Base-by-base conservation (phyloP, 2,113 vertebrate species). In the Riparia riparia region DNA sequence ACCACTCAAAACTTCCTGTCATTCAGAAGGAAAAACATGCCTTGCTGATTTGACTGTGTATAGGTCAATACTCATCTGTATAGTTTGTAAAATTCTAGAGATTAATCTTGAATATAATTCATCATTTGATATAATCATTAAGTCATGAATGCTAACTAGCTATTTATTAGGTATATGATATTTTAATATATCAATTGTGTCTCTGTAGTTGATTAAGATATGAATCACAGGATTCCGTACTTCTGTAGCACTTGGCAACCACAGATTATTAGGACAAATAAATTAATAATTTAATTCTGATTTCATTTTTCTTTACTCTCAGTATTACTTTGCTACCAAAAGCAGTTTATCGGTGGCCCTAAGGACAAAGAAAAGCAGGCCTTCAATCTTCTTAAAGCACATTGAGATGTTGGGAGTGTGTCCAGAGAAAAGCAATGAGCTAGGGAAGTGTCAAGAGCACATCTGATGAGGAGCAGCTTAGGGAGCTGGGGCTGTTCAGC, bases 401-500 rank as follows among this genome's bases (percentile, higher is more conserved):
- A 49, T 0, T 54, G 47, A 76, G 6, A 5, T 1, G 1, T 0
- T 69, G 63, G 63, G 63, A 82, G 24, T 1, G 1, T 49, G 54
- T 21, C 41, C n/a, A 61, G 47, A 69, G 14, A 34, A 82, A 89
- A 20, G 41, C 24, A 82, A 60, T 0, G 1, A 63, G 49, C 19
- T 56, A 29, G 56, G 12, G 10, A 89, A 66, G 32, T 7, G n/a
- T 68, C 22, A 60, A 60, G 45, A 73, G 28, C 51, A 58, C 9
- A 41, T 41, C 14, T 68, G 63, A 15, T 45, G 39, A 89, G 39
- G 13, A 73, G 32, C 22, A 45, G 24, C 61, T 60, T 7, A 39
- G 29, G 19, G 22, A 51, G 5, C 22, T 53, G 45, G 13, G 45
- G 6, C 5, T 41, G 29, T 12, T 53, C 45, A 74, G 8, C 13